A percentile compares a stretch with the other conserved stretches of the same genome.
phyloP scores from a whole-genome alignment of 2,797 vertebrate genomes.

The Semotilus atromaculatus region DNA sequence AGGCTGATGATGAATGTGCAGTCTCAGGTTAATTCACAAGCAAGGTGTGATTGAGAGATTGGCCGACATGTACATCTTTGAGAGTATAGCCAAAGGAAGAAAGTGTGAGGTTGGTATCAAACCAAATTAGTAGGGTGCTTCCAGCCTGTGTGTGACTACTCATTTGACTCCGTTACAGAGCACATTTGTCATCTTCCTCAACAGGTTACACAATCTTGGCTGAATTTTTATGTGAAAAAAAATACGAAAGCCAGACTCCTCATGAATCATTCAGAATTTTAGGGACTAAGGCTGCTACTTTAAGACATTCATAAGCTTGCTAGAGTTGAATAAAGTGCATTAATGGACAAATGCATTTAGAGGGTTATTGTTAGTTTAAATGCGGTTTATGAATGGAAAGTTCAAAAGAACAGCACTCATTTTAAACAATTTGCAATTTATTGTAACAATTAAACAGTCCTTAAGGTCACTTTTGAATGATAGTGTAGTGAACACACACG shows the following conservation, averaged over 20 bases:
- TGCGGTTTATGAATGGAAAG: not conserved
- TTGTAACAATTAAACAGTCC: too few relatives aligned
- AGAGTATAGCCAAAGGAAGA: slow-evolving; percentile 44
- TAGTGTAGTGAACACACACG: too few relatives aligned
- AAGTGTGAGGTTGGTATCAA: slow-evolving; percentile 38
- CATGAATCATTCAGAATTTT: not conserved
- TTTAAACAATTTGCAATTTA: not conserved
- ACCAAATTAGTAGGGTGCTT: slow-evolving; percentile 21
- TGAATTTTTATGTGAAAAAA: slow-evolving; percentile 27
- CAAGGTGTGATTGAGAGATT: slow-evolving; percentile 64
- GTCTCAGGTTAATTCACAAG: slow-evolving; percentile 54
- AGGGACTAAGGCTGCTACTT: not conserved
- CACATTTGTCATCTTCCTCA: slow-evolving; percentile 19
- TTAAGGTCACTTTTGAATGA: too few relatives aligned
- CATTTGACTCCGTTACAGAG: slow-evolving; percentile 3
- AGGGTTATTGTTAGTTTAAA: not conserved
- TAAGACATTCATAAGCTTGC: not conserved
- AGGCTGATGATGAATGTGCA: slow-evolving; percentile 56
- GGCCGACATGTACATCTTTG: slow-evolving; percentile 48
- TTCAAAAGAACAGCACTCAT: not conserved
- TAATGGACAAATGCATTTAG: not conserved
- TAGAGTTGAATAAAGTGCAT: not conserved
- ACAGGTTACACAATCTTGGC: slow-evolving; percentile 21
- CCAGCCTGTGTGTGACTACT: not conserved
- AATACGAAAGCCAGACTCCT: slow-evolving; percentile 19